These are phyloP conservation scores for Lepilemur ruficaudatus DNA, from an alignment of 2,797 vertebrate genomes.

Conservation along the genomic window DNA sequence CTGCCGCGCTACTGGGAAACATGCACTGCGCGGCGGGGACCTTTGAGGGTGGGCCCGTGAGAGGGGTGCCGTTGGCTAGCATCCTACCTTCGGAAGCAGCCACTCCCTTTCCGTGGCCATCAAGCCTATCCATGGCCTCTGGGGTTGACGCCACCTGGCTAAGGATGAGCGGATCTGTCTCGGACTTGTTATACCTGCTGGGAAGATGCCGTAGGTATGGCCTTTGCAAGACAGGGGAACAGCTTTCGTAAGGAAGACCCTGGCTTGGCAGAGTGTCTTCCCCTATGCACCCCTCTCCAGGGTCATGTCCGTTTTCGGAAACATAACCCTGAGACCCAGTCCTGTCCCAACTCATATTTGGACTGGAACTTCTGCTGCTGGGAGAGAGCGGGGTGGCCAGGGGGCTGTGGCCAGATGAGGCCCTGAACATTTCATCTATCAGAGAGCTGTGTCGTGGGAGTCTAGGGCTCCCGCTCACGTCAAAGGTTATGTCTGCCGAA, in stretches of 20 bases:
- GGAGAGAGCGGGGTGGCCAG: constrained; percentile 82
- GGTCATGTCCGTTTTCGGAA: constrained; percentile 89
- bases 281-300: constrained; percentile 73
- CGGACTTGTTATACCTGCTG: constrained; percentile 83
- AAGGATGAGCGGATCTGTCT: constrained; percentile 90
- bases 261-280: constrained; percentile 64
- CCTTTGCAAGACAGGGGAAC: constrained; percentile 82
- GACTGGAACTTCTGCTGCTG: constrained; percentile 86
- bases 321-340: constrained; percentile 83
- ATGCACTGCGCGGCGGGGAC: constrained; percentile 77
- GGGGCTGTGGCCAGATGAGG: constrained; percentile 83
- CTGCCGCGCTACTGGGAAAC: constrained; percentile 63
- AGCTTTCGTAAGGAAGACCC: constrained; percentile 79
- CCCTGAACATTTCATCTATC: constrained; percentile 85
- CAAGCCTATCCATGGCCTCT: constrained; percentile 73
- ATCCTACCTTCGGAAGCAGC: constrained; percentile 86
- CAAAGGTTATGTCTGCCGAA: constrained; percentile 85
- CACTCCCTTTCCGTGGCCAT: constrained; percentile 81
- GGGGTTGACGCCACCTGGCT: constrained; percentile 83
- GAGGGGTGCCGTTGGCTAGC: constrained; percentile 88
- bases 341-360: constrained; percentile 84
- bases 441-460: constrained; percentile 87
- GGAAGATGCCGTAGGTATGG: constrained; percentile 82
- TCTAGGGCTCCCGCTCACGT: constrained; percentile 84
- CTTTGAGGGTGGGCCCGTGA: constrained; percentile 81